Percentiles rank a stretch among this genome's conserved stretches.
phyloP scores from a whole-genome alignment of 2,888 invertebrate species.

The Abrostola triplasia region DNA sequence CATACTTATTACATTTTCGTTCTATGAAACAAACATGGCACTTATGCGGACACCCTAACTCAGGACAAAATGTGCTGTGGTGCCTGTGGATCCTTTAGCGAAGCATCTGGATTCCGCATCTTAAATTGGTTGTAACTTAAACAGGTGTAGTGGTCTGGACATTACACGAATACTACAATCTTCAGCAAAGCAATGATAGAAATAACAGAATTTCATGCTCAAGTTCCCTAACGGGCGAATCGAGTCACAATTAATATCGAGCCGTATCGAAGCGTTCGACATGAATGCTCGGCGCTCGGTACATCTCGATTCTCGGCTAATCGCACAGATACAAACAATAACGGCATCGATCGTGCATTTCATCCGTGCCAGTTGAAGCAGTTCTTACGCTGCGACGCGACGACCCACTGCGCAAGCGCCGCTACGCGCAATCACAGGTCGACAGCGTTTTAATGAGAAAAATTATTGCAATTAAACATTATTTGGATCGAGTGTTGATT shows the following conservation, averaged over 20 bases:
- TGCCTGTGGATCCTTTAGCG: too few species aligned
- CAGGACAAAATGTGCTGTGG: too few species aligned
- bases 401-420: conserved; percentile 4
- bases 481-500: neutral
- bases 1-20: too few species aligned
- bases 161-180: too few species aligned
- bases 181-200: too few species aligned
- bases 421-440: conserved; percentile 2
- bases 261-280: neutral
- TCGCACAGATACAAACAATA: neutral
- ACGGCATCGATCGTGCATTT: conserved; percentile 3
- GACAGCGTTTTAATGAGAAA: neutral
- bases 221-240: neutral
- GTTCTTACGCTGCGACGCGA: neutral
- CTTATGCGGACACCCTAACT: too few species aligned
- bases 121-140: too few species aligned
- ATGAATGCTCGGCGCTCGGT: neutral
- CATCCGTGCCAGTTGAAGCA: conserved; percentile 2
- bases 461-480: neutral
- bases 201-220: too few species aligned
- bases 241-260: neutral
- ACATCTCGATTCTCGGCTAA: conserved; percentile 2
- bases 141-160: too few species aligned
- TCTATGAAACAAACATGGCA: too few species aligned
- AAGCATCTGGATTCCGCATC: too few species aligned